A percentile compares a stretch with the other conserved stretches of the same genome.
These are phyloP conservation scores for Latrodectus hesperus DNA, from an alignment of 2,888 invertebrate species.

Conservation along the genomic window DNA sequence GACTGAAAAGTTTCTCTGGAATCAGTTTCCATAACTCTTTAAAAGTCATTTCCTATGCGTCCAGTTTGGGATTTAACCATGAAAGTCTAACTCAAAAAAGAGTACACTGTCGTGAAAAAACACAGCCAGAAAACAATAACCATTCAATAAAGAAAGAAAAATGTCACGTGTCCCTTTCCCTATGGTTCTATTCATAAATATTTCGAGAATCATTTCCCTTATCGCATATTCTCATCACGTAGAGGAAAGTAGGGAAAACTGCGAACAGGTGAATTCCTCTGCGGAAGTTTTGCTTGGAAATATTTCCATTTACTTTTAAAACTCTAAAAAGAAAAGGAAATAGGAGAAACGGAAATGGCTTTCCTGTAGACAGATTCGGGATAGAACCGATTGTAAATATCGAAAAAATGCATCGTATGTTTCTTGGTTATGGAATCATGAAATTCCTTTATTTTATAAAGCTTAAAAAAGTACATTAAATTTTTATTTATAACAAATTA, in stretches of 20 bases:
- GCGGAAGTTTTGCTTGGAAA: not conserved
- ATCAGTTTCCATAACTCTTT: too few relatives aligned
- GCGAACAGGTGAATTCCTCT: slow-evolving; percentile 58
- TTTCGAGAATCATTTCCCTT: slow-evolving; percentile 28
- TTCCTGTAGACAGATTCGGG: not conserved
- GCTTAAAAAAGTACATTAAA: too few relatives aligned
- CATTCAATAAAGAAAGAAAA: not conserved
- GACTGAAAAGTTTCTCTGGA: too few relatives aligned
- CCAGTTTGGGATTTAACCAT: too few relatives aligned
- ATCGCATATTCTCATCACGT: slow-evolving; percentile 43
- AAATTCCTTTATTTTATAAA: too few relatives aligned
- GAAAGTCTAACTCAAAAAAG: too few relatives aligned
- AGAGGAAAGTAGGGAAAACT: slow-evolving; percentile 18
- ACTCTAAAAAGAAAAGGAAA: not conserved
- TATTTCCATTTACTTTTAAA: not conserved
- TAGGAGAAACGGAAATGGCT: not conserved
- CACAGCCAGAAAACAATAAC: too few relatives aligned
- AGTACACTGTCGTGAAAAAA: too few relatives aligned
- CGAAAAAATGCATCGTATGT: not conserved
- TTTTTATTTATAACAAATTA: too few relatives aligned
- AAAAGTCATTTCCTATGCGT: too few relatives aligned
- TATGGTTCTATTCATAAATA: slow-evolving; percentile 52
- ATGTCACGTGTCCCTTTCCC: slow-evolving; percentile 11
- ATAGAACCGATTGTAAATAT: not conserved
- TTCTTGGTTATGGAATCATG: too few relatives aligned